A percentile compares a stretch with the other conserved stretches of the same genome.
Evolutionary conservation across 2,888 invertebrate genomes (phyloP).

Genomic region (Tipula helvola): DNA sequence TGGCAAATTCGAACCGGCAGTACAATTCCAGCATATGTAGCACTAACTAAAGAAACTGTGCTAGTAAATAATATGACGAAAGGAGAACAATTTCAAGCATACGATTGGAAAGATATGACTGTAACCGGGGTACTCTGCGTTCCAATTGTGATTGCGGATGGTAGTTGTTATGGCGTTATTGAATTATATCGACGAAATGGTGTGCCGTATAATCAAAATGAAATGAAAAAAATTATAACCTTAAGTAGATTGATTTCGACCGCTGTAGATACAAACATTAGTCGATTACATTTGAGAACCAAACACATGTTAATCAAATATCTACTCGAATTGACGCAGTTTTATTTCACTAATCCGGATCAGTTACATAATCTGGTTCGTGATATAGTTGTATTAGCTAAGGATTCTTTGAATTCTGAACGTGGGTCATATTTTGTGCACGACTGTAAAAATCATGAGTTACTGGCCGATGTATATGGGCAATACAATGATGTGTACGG

Average conservation of each 20-base stretch:
- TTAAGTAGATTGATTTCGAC: conserved; percentile 35
- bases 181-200: conserved; percentile 28
- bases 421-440: background rate
- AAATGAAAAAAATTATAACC: conserved; percentile 30
- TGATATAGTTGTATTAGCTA: background rate
- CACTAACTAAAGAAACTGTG: conserved; percentile 40
- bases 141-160: conserved; percentile 33
- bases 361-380: background rate
- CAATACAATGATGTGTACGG: background rate
- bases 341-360: conserved; percentile 14
- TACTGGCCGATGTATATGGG: background rate
- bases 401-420: background rate
- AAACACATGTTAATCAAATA: conserved; percentile 34
- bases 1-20: conserved; percentile 27
- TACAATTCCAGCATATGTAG: conserved; percentile 45
- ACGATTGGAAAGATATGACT: conserved; percentile 27
- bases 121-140: conserved; percentile 34
- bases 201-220: conserved; percentile 17
- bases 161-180: conserved; percentile 32
- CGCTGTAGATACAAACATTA: conserved; percentile 34
- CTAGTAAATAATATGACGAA: conserved; percentile 43
- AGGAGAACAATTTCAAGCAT: conserved; percentile 33
- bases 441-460: background rate
- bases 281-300: conserved; percentile 29
- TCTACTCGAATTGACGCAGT: conserved; percentile 31